Evolutionary conservation across 2,113 vertebrate genomes (phyloP), one percentile per base, ranked within the genome.

Genomic region (Podocnemis expansa): DNA sequence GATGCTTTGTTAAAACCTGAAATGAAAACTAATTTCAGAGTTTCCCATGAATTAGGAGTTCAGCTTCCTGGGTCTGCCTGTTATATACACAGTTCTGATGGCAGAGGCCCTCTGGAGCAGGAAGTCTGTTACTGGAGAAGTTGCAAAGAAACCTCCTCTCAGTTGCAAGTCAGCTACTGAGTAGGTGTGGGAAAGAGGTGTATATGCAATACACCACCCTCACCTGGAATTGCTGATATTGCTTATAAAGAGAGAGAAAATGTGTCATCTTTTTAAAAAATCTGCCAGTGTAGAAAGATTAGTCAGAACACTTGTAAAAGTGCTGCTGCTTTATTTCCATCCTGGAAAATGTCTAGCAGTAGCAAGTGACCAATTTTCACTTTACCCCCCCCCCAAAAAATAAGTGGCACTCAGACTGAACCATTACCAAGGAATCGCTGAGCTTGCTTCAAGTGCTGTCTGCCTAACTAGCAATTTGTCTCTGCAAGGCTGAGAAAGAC

Each of bases 171-270:
- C 58, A 63, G 58, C 58, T n/a, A n/a, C n/a, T n/a, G n/a, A n/a
- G n/a, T n/a, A n/a, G n/a, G n/a, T n/a, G n/a, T n/a, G n/a, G n/a
- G n/a, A n/a, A n/a, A n/a, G n/a, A n/a, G n/a, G n/a, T n/a, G n/a
- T n/a, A n/a, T n/a, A 49, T 49, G 2, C 8, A 8, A 78, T 56
- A 87, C 54, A 17, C 24, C 58, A 21, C 0, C 0, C 9, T 43
- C 70, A 84, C 5, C 31, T 24, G 8, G 25, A 54, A 45, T 79
- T 78, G 25, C 31, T 70, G 0, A 0, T 81, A 87, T 83, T n/a
- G 5, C 16, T 41, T 47, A 55, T 31, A 81, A 70, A 58, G 1
- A 4, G 67, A 86, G 19, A 27, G n/a, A 10, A 4, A 70, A 76
- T 47, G 55, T 34, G 22, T 2, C 34, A 82, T 81, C 17, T 34